Percentiles rank a stretch among this genome's conserved stretches.
phyloP scores from a whole-genome alignment of 2,797 vertebrate genomes.

The Gouania willdenowi region DNA sequence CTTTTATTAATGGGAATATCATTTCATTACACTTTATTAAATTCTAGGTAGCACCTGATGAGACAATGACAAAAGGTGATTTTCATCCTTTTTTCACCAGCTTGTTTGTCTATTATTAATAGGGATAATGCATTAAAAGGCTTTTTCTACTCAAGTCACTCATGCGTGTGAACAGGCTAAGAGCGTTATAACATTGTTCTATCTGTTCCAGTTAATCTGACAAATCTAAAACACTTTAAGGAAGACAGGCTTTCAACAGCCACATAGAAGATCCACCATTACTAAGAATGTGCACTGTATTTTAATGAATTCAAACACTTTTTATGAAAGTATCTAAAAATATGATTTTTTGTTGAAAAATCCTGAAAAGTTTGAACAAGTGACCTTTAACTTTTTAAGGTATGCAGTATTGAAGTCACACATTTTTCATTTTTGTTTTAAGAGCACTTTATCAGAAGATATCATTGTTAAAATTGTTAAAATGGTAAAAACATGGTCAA shows the following conservation, averaged over 20 bases:
- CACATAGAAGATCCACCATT: no score
- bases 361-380: no score
- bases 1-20: slow-evolving; percentile 69
- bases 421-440: no score
- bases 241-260: background rate
- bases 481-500: no score
- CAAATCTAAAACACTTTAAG: background rate
- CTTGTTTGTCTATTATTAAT: slow-evolving; percentile 40
- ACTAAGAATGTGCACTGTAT: no score
- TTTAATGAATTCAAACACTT: no score
- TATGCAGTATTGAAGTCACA: no score
- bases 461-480: no score
- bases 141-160: slow-evolving; percentile 13
- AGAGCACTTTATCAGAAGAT: no score
- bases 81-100: slow-evolving; percentile 22
- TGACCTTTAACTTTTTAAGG: no score
- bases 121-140: slow-evolving; percentile 7
- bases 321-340: no score
- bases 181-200: background rate
- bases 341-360: no score
- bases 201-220: slow-evolving; percentile 3
- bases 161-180: slow-evolving; percentile 11
- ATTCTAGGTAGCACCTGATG: slow-evolving; percentile 56
- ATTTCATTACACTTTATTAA: slow-evolving; percentile 68
- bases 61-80: slow-evolving; percentile 46